Base-by-base conservation (phyloP, 2,888 invertebrate species). In the Zaprionus lineosus region DNA sequence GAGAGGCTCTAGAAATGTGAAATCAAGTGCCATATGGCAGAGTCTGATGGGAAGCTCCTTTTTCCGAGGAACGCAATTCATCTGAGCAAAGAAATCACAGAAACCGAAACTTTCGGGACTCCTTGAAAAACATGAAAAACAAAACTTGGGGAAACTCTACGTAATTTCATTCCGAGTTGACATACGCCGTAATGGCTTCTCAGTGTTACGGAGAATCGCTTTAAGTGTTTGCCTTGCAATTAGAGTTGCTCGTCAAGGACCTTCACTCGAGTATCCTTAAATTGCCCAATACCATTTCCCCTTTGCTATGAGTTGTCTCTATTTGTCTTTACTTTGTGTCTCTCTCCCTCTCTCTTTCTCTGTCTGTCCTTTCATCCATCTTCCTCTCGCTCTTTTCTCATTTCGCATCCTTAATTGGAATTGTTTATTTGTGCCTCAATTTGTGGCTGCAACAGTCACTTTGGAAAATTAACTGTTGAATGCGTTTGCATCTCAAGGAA, bases 151-250 rank as follows among this genome's bases (percentile, higher is more conserved):
- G 9, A 14, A 9, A 26, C 14, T 8, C 19, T 15, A 26, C 9
- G 43, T 24, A 44, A 66, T 75, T 78, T 66, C 33, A 59, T 56
- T 62, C 57, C 47, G 28, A 57, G 50, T 58, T 72, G 57, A 55
- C 74, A 52, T 65, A 41, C 37, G 64, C 57, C 53, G 31, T 31
- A 66, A 65, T 57, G 78, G 69, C 72, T 82, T 78, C 69, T 48
- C n/a, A n/a, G n/a, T 34, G 37, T 21, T 16, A 18, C 43, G 41
- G 52, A 11, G 12, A 31, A 41, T 21, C 41, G 18, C 24, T 70
- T 64, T 34, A 58, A 60, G 64, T 63, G 67, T 74, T 82, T 72
- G 57, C 41, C 61, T 58, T 74, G 60, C 72, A 69, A 67, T 74
- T 72, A 74, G 16, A 58, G 55, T 53, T 15, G 50, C 55, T n/a